Conservation (phyloP, 2,888 invertebrate species). For the Anoncus sp. region DNA sequence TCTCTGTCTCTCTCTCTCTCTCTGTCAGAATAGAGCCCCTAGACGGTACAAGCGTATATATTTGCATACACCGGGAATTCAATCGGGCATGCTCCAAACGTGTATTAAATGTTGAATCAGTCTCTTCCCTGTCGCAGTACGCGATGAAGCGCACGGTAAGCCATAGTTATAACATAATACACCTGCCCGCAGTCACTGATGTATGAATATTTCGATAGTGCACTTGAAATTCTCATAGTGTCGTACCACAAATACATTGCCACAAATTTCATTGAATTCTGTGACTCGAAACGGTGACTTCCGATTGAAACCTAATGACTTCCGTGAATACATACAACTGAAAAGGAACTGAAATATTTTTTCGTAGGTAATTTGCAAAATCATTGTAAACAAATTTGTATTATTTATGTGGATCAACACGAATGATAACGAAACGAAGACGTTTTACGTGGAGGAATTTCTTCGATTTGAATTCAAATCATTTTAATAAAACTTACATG, state of each 20-base stretch:
- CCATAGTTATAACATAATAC: conserved; percentile 13
- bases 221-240: conserved; percentile 55
- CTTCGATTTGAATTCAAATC: no score
- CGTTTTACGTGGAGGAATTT: no score
- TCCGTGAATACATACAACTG: no score
- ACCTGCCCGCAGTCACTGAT: not conserved
- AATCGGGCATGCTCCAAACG: conserved; percentile 59
- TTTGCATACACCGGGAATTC: conserved; percentile 61
- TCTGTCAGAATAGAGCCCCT: conserved; percentile 2
- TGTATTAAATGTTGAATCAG: conserved; percentile 62
- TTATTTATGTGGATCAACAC: no score
- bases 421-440: no score
- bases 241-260: conserved; percentile 11
- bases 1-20: not conserved
- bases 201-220: conserved; percentile 25
- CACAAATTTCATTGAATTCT: conserved; percentile 37
- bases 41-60: conserved; percentile 22
- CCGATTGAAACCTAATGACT: no score
- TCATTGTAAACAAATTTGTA: no score
- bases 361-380: no score
- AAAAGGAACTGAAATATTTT: no score
- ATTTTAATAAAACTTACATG: no score
- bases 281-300: conserved; percentile 31
- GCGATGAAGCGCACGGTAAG: conserved; percentile 8
- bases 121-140: conserved; percentile 31